Base-by-base conservation (phyloP, 2,113 vertebrate genomes). In the Lophius piscatorius region DNA sequence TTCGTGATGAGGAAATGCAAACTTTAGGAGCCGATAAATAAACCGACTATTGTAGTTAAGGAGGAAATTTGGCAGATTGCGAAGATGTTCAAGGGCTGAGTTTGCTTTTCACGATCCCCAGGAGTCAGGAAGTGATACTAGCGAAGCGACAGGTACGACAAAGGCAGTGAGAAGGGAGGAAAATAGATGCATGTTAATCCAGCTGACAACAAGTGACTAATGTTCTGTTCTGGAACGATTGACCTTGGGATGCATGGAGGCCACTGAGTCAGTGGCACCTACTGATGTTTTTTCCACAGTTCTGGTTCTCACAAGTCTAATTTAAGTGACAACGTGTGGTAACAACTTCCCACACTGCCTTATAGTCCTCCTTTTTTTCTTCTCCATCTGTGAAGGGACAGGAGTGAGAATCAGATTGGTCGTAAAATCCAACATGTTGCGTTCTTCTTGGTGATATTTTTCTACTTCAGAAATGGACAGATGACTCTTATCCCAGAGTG, bases 191-290 rank as follows among this genome's bases (percentile, higher is more conserved):
- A 40, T 73, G 33, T 46, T 39, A 8, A 69, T 68, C 41, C 23
- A 48, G 40, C 23, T 57, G 36, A 16, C 24, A 46, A 11, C 36
- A 49, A 24, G 60, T 72, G 69, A 82, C 42, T 74, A 72, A 82
- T 76, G 77, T 75, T 77, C 4, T 42, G 39, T 39, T 42, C 75
- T 72, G 66, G 69, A 77, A 62, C 44, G 42, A 46, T 26, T 48
- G 51, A 63, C 75, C 70, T 70, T 55, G 66, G 46, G 67, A 70
- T 69, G 74, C 40, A 31, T 71, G 46, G 59, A 82, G 59, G 81
- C 40, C 55, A 6, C 0, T 57, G 67, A 68, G 57, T 51, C 64
- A 65, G 35, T 41, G 60, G 60, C 14, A 31, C 66, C 39, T 9
- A 24, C 49, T 35, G 9, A 9, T 46, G 26, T 9, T 4, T 38